Base-by-base conservation (phyloP, 2,888 invertebrate species). In the Megalurothrips usitatus region DNA sequence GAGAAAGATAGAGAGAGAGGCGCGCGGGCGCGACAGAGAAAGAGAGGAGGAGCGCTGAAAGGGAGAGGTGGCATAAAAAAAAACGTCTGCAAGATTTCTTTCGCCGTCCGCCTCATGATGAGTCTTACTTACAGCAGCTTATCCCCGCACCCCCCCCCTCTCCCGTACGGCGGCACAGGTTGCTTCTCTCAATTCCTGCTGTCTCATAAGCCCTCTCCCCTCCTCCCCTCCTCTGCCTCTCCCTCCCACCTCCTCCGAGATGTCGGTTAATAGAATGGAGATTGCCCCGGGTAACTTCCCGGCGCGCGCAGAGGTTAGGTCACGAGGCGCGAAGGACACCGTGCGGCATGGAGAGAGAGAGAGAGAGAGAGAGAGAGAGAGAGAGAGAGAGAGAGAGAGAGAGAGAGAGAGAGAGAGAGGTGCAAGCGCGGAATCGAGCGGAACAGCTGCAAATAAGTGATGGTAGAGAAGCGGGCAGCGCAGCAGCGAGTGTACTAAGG, bases 261-360 rank as follows among this genome's bases (percentile, higher is more conserved):
- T 58, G 58, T 58, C 58, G 58, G 17, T 58, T 17, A 58, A 58
- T 58, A 58, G 58, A 58, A 58, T 58, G 58, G 58, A 58, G 58
- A 58, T 58, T 58, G 58, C 58, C 14, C n/a, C 14, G 19, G 58
- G 58, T 14, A 58, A 58, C 58, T 58, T 58, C 58, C 58, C 14
- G 14, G 19, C 58, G 58, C 14, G 14, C 58, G 58, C 14, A 19
- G n/a, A n/a, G n/a, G n/a, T n/a, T n/a, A n/a, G 34, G 34, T 43
- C 34, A 43, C 34, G 3, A 43, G 34, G 34, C 6, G 34, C 34
- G 34, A 43, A 43, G 34, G 6, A 43, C 34, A 6, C 6, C n/a
- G n/a, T n/a, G n/a, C n/a, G n/a, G n/a, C n/a, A n/a, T n/a, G n/a
- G n/a, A n/a, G n/a, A n/a, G n/a, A n/a, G n/a, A n/a, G n/a, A n/a